Base-by-base conservation (phyloP, 64 coral and sea anemone species). In the Cladopsammia gracilis region DNA sequence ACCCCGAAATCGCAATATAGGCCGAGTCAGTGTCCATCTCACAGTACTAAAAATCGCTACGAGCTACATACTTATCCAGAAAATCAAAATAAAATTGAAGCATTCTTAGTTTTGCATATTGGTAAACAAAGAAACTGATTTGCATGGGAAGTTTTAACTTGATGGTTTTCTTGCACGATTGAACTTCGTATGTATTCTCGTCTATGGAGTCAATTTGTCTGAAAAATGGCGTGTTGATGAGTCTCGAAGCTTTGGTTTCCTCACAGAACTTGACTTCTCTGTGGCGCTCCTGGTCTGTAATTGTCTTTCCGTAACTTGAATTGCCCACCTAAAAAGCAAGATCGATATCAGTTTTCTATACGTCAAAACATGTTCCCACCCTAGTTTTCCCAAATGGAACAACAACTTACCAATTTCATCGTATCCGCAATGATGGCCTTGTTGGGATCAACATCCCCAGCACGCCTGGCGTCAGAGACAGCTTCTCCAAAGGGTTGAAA, bases 11-110 rank as follows among this genome's bases (percentile, higher is more conserved):
- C n/a, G 91, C 91, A 0, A 93, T 68, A 22, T 93, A 86, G 0
- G 81, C 83, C 3, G 5, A n/a, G 46, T 91, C 76, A 0, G 85
- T 87, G 22, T 73, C 78, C 89, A 91, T 91, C 23, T 92, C 78
- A 86, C 80, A 86, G 12, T 76, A 66, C 18, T 86, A 25, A 57
- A 86, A 93, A 77, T 93, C 91, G 1, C 52, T 45, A 0, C 91
- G 34, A 26, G 87, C 83, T 2, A 93, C 4, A 86, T 68, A 93
- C 10, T 93, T 86, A 49, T 93, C 82, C 7, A 93, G 0, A 26
- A 76, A 93, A 75, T 93, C 71, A 67, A 48, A 86, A 44, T 93
- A 93, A 86, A 93, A 93, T n/a, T 86, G n/a, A 3, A 93, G 22
- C 90, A 83, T 92, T 11, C 90, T 23, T 56, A 83, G 24, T 51